These are phyloP conservation scores for Sorex maritimensis DNA, from an alignment of 2,797 vertebrate genomes.

Conservation along the genomic window DNA sequence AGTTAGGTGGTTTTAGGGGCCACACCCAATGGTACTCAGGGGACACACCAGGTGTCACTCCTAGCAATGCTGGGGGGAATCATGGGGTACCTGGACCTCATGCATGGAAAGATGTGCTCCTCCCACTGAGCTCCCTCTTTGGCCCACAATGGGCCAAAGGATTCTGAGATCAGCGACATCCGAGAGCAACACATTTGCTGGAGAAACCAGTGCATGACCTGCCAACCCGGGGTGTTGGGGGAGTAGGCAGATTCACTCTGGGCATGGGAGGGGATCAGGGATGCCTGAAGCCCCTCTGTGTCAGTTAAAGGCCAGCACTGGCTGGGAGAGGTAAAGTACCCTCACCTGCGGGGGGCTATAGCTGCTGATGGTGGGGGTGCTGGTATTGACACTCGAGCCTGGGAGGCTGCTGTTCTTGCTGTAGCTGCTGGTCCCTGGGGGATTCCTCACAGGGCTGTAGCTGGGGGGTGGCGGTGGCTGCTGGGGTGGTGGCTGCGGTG, in stretches of 20 bases:
- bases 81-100: no score
- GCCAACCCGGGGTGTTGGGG: neutral
- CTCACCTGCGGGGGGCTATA: conserved; percentile 88
- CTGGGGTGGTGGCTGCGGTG: conserved; percentile 89
- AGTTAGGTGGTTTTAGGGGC: no score
- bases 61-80: no score
- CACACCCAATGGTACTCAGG: no score
- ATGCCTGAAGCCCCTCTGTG: neutral
- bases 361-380: conserved; percentile 83
- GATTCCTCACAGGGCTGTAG: conserved; percentile 85
- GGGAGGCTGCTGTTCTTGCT: conserved; percentile 85
- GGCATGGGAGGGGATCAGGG: neutral
- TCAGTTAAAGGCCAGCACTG: neutral
- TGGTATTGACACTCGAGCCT: conserved; percentile 90
- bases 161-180: neutral
- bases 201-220: neutral
- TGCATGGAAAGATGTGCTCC: neutral
- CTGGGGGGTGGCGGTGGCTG: conserved; percentile 80
- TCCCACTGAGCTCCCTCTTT: neutral
- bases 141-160: neutral
- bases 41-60: no score
- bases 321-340: neutral
- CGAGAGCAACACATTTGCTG: neutral
- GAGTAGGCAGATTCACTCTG: neutral
- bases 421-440: conserved; percentile 79